Conservation (phyloP, 2,888 invertebrate species). For the Odontomyia ornata region DNA sequence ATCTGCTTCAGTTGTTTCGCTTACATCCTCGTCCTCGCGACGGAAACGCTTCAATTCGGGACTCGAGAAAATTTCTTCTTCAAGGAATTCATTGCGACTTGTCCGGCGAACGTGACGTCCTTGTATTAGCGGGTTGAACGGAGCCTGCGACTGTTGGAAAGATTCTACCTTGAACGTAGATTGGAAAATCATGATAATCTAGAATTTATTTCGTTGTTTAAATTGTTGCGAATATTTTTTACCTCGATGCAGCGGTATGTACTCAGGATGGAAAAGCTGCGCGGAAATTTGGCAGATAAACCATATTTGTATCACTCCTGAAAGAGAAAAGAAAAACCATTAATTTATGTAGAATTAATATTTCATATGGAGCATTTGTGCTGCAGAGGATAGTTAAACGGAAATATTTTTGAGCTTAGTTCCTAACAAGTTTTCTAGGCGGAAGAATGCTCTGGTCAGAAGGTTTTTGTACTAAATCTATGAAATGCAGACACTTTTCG, state of each 20-base stretch:
- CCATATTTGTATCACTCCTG: conserved; percentile 36
- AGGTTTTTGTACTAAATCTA: no score
- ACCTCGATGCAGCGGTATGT: conserved; percentile 44
- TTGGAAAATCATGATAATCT: conserved; percentile 52
- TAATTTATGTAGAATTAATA: background rate
- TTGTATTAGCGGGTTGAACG: conserved; percentile 54
- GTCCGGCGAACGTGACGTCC: conserved; percentile 42
- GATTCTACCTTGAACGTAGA: conserved; percentile 64
- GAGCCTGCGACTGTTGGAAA: conserved; percentile 62
- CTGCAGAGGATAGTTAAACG: no score
- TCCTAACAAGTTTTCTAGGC: no score
- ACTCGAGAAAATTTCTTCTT: conserved; percentile 41
- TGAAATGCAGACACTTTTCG: no score
- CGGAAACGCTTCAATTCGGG: conserved; percentile 22
- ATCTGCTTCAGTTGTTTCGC: background rate
- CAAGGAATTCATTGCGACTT: conserved; percentile 40
- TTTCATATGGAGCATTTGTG: no score
- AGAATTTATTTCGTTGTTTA: background rate
- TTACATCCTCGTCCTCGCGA: conserved; percentile 16
- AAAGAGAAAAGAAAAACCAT: background rate
- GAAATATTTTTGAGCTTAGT: no score
- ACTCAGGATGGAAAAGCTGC: conserved; percentile 41
- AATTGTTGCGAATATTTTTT: conserved; percentile 12
- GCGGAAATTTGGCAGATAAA: background rate
- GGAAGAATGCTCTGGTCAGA: no score